phyloP scores from a whole-genome alignment of 2,797 vertebrate genomes.

The Lagodon rhomboides region DNA sequence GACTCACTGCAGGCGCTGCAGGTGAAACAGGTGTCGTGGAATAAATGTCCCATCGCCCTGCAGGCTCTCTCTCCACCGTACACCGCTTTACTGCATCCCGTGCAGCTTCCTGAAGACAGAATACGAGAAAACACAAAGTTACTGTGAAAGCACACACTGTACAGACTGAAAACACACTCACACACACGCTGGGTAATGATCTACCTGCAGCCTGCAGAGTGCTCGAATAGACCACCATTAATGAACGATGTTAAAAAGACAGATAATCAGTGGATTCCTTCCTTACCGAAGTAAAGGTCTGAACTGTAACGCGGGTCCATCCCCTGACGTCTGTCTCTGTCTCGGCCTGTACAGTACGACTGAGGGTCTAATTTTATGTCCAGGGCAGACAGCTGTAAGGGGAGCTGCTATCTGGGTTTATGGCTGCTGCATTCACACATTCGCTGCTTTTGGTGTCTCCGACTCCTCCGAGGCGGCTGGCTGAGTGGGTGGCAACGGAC shows the following conservation, averaged over 20 bases:
- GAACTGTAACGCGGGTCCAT: slow-evolving; percentile 53
- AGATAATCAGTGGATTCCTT: not conserved
- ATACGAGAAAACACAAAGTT: not conserved
- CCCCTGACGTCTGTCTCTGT: slow-evolving; percentile 35
- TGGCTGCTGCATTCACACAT: slow-evolving; percentile 41
- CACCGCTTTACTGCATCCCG: slow-evolving; percentile 61
- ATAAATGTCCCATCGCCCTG: slow-evolving; percentile 91
- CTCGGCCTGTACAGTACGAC: slow-evolving; percentile 28
- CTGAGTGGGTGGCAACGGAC: slow-evolving; percentile 39
- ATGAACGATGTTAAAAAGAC: not conserved
- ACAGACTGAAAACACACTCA: slow-evolving; percentile 1
- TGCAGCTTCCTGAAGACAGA: slow-evolving; percentile 68
- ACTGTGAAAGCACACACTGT: not conserved
- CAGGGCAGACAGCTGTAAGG: slow-evolving; percentile 74
- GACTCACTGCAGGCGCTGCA: slow-evolving; percentile 87
- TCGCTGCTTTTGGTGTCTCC: slow-evolving; percentile 44
- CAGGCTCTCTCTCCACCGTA: slow-evolving; percentile 77
- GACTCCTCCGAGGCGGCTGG: slow-evolving; percentile 40
- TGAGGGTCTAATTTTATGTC: slow-evolving; percentile 69
- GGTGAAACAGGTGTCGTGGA: slow-evolving; percentile 90
- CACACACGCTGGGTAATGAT: not conserved
- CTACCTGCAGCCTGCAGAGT: not conserved
- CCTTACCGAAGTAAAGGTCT: slow-evolving; percentile 66
- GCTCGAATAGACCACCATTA: not conserved
- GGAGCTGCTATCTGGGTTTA: slow-evolving; percentile 68